These are phyloP conservation scores for Aptenodytes patagonicus DNA, from an alignment of 2,113 vertebrate species.

Conservation along the genomic window DNA sequence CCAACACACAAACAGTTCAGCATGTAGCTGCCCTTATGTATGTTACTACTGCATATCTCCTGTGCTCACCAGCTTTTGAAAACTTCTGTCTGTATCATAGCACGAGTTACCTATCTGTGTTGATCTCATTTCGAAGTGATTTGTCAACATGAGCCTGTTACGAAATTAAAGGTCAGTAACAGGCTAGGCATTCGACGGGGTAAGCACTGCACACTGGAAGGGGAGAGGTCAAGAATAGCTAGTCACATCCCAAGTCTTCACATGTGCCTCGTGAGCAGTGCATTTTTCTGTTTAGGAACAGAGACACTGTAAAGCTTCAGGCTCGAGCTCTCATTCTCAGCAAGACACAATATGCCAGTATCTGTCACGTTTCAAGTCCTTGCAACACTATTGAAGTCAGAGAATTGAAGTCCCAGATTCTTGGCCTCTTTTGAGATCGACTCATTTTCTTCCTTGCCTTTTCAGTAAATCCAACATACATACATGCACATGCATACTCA, in stretches of 20 bases:
- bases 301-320: background rate
- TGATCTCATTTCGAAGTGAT: conserved; percentile 2
- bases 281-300: background rate
- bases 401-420: conserved; percentile 12
- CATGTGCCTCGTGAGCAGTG: background rate
- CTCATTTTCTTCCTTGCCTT: conserved; percentile 4
- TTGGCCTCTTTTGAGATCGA: background rate
- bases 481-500: background rate
- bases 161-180: background rate
- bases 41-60: background rate
- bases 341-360: conserved; percentile 18
- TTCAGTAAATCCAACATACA: background rate
- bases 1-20: background rate
- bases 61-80: background rate
- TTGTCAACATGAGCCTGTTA: background rate
- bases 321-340: background rate
- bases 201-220: background rate
- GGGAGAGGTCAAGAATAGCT: background rate
- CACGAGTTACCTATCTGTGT: background rate
- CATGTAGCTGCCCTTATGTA: background rate
- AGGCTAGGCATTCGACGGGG: background rate
- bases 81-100: background rate
- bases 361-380: conserved; percentile 16
- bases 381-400: background rate
- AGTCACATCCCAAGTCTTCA: background rate